A percentile compares a stretch with the other conserved stretches of the same genome.
Conservation (phyloP, 2,888 invertebrate species). For the Heliconius ethilla region DNA sequence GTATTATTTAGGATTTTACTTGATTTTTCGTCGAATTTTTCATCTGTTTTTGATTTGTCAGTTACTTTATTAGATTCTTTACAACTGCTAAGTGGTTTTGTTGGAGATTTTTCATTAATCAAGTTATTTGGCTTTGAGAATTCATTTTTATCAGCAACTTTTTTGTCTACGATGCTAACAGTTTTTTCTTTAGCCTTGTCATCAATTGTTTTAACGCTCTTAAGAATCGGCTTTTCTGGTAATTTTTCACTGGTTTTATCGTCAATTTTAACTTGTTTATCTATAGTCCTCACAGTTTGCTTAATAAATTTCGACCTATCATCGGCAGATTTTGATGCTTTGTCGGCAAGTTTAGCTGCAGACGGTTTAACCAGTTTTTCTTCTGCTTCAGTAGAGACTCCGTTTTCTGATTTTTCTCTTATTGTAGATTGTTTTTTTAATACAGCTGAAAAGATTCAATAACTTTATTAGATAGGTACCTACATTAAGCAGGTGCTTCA, state of each 20-base stretch:
- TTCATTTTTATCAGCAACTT: conserved; percentile 55
- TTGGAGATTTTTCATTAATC: conserved; percentile 55
- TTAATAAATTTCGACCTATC: conserved; percentile 70
- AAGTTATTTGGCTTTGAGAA: conserved; percentile 46
- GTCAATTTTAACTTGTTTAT: conserved; percentile 56
- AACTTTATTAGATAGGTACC: background rate
- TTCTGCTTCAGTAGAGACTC: conserved; percentile 63
- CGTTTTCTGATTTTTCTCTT: conserved; percentile 72
- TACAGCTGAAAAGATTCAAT: conserved; percentile 57
- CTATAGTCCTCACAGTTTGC: conserved; percentile 55
- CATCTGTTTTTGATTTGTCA: conserved; percentile 42
- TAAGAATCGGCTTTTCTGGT: conserved; percentile 64
- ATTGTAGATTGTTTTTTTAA: conserved; percentile 76
- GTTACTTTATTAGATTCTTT: conserved; percentile 42
- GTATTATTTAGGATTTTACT: conserved; percentile 48
- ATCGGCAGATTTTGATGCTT: conserved; percentile 59
- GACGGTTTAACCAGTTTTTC: conserved; percentile 74
- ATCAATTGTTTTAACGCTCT: conserved; percentile 72
- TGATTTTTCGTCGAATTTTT: conserved; percentile 49
- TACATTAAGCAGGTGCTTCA: background rate
- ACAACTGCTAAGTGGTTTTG: conserved; percentile 53
- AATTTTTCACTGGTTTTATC: conserved; percentile 59
- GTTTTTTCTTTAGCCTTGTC: conserved; percentile 74
- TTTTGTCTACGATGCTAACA: conserved; percentile 72
- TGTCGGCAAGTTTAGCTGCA: conserved; percentile 68